phyloP scores from a whole-genome alignment of 2,113 vertebrate genomes.

The Esox niger region DNA sequence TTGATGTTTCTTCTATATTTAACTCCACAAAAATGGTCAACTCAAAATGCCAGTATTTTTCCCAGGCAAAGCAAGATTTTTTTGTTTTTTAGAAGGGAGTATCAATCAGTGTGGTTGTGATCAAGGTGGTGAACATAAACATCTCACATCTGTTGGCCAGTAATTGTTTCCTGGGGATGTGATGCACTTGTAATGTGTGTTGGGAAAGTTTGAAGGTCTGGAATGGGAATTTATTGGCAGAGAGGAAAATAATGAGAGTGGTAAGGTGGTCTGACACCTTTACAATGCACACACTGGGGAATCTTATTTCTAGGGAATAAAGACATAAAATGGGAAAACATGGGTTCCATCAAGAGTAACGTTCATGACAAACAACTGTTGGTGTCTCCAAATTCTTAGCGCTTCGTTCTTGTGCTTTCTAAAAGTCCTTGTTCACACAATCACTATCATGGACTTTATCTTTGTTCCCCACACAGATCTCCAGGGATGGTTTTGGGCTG shows the following conservation, averaged over 20 bases:
- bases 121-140: constrained; percentile 43
- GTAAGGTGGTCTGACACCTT: constrained; percentile 28
- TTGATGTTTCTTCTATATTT: background rate
- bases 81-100: constrained; percentile 32
- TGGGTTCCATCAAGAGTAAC: constrained; percentile 45
- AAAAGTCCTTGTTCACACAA: constrained; percentile 2
- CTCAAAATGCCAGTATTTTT: constrained; percentile 12
- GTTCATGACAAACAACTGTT: constrained; percentile 30
- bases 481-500: background rate
- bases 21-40: background rate
- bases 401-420: background rate
- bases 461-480: background rate
- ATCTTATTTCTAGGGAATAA: constrained; percentile 34
- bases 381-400: constrained; percentile 17
- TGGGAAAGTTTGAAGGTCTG: constrained; percentile 28
- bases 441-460: constrained; percentile 6
- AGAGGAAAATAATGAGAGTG: constrained; percentile 27
- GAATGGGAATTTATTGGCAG: background rate
- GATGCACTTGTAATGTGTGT: constrained; percentile 16
- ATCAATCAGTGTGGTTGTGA: constrained; percentile 34
- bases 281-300: constrained; percentile 31
- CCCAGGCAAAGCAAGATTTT: constrained; percentile 2
- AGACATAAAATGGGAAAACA: constrained; percentile 30
- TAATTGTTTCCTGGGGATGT: constrained; percentile 42
- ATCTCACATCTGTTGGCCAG: constrained; percentile 44